Percentiles rank a stretch among this genome's conserved stretches.
Evolutionary conservation across 2,113 vertebrate genomes (phyloP).

Genomic region (Machaerirhynchus nigripectus): DNA sequence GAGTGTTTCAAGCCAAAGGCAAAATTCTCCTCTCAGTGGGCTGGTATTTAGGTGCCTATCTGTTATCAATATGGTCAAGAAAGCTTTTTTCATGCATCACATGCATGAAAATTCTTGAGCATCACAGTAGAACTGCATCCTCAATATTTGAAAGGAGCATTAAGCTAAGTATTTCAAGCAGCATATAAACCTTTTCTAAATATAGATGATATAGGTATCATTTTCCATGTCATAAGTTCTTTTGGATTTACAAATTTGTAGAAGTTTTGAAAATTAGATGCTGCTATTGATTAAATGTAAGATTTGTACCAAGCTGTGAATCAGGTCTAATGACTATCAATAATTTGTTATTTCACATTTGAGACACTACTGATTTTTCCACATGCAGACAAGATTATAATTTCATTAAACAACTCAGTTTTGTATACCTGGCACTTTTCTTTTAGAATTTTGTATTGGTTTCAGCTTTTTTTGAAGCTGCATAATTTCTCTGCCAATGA

Average conservation of each 20-base stretch:
- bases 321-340: not conserved
- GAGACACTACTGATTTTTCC: not conserved
- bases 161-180: not conserved
- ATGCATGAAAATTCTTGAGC: not conserved
- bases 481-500: conserved; percentile 17
- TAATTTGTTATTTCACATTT: conserved; percentile 24
- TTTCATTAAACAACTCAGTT: conserved; percentile 30
- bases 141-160: not conserved
- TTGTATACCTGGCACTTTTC: not conserved
- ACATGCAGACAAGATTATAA: not conserved
- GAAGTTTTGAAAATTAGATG: conserved; percentile 5
- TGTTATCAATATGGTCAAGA: not conserved
- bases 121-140: not conserved
- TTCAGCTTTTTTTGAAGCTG: not conserved
- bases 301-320: not conserved
- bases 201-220: not conserved
- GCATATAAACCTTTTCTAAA: not conserved
- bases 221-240: not conserved
- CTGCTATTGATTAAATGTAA: conserved; percentile 12
- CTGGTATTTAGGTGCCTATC: not conserved
- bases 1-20: not conserved
- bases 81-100: not conserved
- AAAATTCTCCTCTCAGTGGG: not conserved
- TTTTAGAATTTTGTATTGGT: conserved; percentile 1
- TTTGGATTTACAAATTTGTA: not conserved